Percentiles rank a stretch among this genome's conserved stretches.
Evolutionary conservation across 1,140 invertebrate species (phyloP).

Genomic region (Drosophila prosaltans): DNA sequence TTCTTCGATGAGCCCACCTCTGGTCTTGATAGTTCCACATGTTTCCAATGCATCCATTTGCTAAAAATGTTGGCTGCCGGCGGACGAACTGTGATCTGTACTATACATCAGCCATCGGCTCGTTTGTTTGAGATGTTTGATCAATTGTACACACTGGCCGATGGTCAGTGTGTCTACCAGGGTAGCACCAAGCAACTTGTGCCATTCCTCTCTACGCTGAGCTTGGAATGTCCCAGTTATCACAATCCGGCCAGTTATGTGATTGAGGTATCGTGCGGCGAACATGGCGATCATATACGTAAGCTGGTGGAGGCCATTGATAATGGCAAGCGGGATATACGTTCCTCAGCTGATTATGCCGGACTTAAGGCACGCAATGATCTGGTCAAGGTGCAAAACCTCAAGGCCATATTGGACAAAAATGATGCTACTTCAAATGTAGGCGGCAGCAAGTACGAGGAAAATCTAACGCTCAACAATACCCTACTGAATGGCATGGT

Average conservation of each 20-base stretch:
- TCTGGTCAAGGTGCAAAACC: conserved; percentile 74
- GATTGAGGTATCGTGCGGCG: conserved; percentile 97
- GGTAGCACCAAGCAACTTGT: conserved; percentile 93
- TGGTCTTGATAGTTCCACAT: conserved; percentile 96
- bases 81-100: conserved; percentile 97
- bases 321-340: conserved; percentile 91
- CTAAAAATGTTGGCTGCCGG: conserved; percentile 94
- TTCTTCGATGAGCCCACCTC: conserved; percentile 99
- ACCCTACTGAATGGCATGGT: conserved; percentile 84
- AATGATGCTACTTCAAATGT: conserved; percentile 84
- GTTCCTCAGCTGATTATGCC: conserved; percentile 83
- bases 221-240: conserved; percentile 95
- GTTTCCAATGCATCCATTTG: conserved; percentile 95
- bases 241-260: conserved; percentile 99
- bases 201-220: conserved; percentile 92
- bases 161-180: conserved; percentile 97
- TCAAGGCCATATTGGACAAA: conserved; percentile 83
- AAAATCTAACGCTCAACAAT: conserved; percentile 79
- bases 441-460: conserved; percentile 84
- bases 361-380: conserved; percentile 85
- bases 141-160: conserved; percentile 95
- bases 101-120: conserved; percentile 98
- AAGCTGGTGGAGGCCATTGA: conserved; percentile 92
- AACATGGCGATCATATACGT: conserved; percentile 95
- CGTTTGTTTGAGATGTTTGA: conserved; percentile 99